Base-by-base conservation (phyloP, 2,113 vertebrate genomes). In the Pollimyrus isidori region DNA sequence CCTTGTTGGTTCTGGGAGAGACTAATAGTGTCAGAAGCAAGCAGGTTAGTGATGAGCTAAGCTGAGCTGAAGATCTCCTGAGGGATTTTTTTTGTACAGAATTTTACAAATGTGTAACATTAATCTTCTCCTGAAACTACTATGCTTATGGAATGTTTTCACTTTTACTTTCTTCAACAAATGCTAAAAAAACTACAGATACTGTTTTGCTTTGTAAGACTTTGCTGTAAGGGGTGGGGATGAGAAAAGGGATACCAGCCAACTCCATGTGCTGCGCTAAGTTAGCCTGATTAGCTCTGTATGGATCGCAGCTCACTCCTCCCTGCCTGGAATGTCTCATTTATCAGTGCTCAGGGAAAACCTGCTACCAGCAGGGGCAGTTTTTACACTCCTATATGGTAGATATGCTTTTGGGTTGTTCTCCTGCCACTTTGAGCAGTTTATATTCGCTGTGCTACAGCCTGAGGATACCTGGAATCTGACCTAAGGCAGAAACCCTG, bases 101-200 rank as follows among this genome's bases (percentile, higher is more conserved):
- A 17, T 52, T 53, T 86, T 86, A 86, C 85, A 86, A n/a, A 86
- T 26, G 50, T 30, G 26, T 52, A 19, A 86, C 50, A 52, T 21
- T 52, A 86, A 86, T 86, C 15, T 86, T 30, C 50, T 52, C 30
- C 9, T 50, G 48, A 86, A 35, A 53, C 17, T n/a, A 56, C 50
- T 87, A 52, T 19, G 26, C 48, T 87, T n/a, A 87, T 50, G 50
- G 85, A 87, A 86, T 49, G 45, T 26, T 86, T 86, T 50, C 21
- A 86, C 6, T 87, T 87, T 52, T 26, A 53, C 85, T 86, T 86
- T 86, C 85, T 17, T 86, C 26, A n/a, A 53, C 48, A 85, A 85
- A 49, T 85, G 69, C 69, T 65, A 45, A 23, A 65, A 73, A 42
- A 82, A 42, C 76, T 80, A 42, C 35, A 80, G 30, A 19, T 82